Percentiles rank a stretch among this genome's conserved stretches.
These are phyloP conservation scores for Ambastaia sidthimunki DNA, from an alignment of 2,797 vertebrate species.

Conservation along the genomic window DNA sequence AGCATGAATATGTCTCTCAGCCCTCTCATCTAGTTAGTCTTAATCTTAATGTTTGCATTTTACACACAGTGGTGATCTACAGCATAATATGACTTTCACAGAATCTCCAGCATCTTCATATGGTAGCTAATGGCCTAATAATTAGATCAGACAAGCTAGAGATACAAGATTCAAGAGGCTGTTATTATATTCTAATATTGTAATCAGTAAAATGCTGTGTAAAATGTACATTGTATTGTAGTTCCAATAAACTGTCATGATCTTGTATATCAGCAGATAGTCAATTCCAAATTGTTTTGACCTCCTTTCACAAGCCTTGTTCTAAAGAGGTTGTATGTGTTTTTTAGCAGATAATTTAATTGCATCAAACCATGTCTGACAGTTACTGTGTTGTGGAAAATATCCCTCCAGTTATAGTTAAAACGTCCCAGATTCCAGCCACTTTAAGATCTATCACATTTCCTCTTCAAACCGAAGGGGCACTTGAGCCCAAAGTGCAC, in stretches of 20 bases:
- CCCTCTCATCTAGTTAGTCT: constrained; percentile 21
- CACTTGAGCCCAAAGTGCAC: constrained; percentile 8
- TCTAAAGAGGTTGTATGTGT: constrained; percentile 16
- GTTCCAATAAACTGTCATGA: not conserved
- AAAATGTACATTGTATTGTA: constrained; percentile 13
- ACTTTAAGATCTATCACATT: constrained; percentile 23
- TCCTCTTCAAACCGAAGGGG: constrained; percentile 17
- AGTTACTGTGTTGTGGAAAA: constrained; percentile 13
- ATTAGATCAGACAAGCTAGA: constrained; percentile 49
- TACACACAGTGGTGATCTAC: constrained; percentile 14
- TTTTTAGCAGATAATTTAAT: constrained; percentile 5
- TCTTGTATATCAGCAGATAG: constrained; percentile 20
- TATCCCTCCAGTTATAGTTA: constrained; percentile 29
- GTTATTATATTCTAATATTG: constrained; percentile 48
- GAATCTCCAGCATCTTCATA: constrained; percentile 42
- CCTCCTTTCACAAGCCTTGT: constrained; percentile 9
- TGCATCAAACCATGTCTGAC: constrained; percentile 1
- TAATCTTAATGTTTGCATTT: constrained; percentile 33
- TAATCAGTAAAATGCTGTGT: constrained; percentile 29
- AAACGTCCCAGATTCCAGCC: constrained; percentile 12
- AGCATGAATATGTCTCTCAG: not conserved
- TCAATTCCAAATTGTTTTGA: constrained; percentile 17
- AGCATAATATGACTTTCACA: constrained; percentile 41
- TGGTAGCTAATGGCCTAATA: constrained; percentile 45
- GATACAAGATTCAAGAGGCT: constrained; percentile 31